A percentile compares a stretch with the other conserved stretches of the same genome.
Evolutionary conservation across 2,888 invertebrate genomes (phyloP).

Genomic region (Drosophila neonasuta): DNA sequence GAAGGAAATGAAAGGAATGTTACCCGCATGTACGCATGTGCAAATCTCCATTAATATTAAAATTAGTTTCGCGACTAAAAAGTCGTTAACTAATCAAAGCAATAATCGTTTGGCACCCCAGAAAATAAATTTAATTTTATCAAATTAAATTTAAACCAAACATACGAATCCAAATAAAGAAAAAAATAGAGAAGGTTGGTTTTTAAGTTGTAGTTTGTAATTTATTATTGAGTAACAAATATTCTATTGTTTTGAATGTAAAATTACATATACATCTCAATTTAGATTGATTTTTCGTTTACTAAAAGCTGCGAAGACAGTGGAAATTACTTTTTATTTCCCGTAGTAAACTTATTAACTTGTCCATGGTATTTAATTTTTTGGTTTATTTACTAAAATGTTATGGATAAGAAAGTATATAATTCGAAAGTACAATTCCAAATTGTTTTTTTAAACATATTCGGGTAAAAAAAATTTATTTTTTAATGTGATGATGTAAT

Average conservation of each 20-base stretch:
- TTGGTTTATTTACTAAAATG: background rate
- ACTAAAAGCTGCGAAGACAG: background rate
- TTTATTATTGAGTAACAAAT: slow-evolving; percentile 9
- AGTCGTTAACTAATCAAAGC: background rate
- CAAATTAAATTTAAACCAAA: background rate
- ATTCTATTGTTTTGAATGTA: slow-evolving; percentile 2
- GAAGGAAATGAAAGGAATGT: background rate
- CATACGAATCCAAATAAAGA: background rate
- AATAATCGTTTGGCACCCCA: background rate
- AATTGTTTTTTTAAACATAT: background rate
- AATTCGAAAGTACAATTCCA: too few relatives aligned
- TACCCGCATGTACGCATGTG: background rate
- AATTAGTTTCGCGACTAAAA: background rate
- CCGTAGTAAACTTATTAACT: background rate
- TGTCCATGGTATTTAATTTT: background rate
- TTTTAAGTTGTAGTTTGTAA: background rate
- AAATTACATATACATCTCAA: slow-evolving; percentile 3
- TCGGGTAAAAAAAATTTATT: background rate
- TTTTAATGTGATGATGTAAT: too few relatives aligned
- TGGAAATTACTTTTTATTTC: background rate
- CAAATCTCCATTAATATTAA: background rate
- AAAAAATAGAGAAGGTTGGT: background rate
- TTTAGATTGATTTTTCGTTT: background rate
- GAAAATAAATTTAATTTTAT: background rate
- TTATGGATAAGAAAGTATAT: background rate